Evolutionary conservation across 2,888 invertebrate species (phyloP).

Genomic region (Nephrocerus scutellatus): DNA sequence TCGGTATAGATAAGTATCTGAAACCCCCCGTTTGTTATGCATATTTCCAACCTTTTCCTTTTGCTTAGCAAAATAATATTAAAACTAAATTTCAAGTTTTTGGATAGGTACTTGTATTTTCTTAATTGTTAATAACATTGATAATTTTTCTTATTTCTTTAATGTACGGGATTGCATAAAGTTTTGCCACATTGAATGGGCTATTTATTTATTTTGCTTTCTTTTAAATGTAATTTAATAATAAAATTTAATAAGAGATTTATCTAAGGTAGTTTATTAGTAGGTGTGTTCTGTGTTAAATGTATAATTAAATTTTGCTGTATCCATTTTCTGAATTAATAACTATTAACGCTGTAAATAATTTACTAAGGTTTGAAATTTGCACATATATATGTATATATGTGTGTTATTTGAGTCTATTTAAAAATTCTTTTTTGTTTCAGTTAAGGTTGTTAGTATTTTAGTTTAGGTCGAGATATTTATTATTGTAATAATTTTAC

Average conservation of each 20-base stretch:
- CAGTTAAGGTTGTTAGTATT: slow-evolving; percentile 14
- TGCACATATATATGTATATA: slow-evolving; percentile 19
- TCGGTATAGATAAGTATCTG: too few species aligned
- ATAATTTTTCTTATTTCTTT: slow-evolving; percentile 34
- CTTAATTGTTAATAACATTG: slow-evolving; percentile 45
- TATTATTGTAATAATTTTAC: slow-evolving; percentile 23
- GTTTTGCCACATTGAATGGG: slow-evolving; percentile 33
- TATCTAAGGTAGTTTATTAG: too few species aligned
- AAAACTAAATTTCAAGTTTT: too few species aligned
- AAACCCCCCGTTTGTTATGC: too few species aligned
- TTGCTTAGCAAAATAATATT: too few species aligned
- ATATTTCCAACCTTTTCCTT: too few species aligned
- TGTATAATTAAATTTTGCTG: slow-evolving; percentile 17
- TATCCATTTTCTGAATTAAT: too few species aligned
- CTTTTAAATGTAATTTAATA: slow-evolving; percentile 30
- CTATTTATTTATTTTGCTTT: slow-evolving; percentile 29
- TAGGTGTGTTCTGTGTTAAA: slow-evolving; percentile 29
- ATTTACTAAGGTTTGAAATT: slow-evolving; percentile 28
- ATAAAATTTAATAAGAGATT: slow-evolving; percentile 42
- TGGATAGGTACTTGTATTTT: slow-evolving; percentile 44
- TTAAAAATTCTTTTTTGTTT: slow-evolving; percentile 11
- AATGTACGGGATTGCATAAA: slow-evolving; percentile 30
- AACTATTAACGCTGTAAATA: too few species aligned
- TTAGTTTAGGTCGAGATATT: slow-evolving; percentile 24
- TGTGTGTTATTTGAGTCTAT: slow-evolving; percentile 20